Evolutionary conservation across 2,113 vertebrate genomes (phyloP).

Genomic region (Dasypus novemcinctus): DNA sequence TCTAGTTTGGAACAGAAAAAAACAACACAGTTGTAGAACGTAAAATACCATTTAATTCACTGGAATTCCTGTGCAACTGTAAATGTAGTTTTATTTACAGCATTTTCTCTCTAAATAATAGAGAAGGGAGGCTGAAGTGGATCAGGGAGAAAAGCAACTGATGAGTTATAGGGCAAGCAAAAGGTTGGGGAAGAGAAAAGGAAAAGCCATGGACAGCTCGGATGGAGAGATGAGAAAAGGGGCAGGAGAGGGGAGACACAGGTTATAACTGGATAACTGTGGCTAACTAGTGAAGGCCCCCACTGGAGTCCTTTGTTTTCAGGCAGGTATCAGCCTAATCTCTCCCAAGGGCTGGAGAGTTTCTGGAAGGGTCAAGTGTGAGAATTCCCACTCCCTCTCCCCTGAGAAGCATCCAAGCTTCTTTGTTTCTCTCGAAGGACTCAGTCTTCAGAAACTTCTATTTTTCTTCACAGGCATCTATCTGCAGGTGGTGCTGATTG

Average conservation of each 20-base stretch:
- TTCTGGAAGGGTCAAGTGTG: not conserved
- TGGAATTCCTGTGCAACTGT: not conserved
- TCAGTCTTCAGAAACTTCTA: not conserved
- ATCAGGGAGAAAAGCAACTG: not conserved
- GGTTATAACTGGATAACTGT: fast-evolving
- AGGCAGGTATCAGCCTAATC: not conserved
- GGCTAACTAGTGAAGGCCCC: fast-evolving
- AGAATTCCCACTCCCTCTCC: not conserved
- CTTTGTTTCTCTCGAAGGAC: not conserved
- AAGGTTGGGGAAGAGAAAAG: not conserved
- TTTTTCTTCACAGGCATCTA: not conserved
- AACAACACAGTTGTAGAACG: not conserved
- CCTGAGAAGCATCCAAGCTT: not conserved
- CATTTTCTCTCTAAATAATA: not conserved
- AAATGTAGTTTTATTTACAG: not conserved
- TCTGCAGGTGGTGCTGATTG: not conserved
- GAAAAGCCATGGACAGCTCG: not conserved
- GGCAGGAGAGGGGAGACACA: not conserved
- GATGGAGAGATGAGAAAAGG: not conserved
- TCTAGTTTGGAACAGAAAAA: not conserved
- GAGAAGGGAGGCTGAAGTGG: not conserved
- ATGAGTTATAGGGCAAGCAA: not conserved
- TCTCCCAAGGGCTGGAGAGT: not conserved
- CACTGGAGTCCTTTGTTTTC: not conserved
- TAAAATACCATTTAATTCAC: not conserved